Base-by-base conservation (phyloP, 2,888 invertebrate genomes). In the Drosophila limbata region DNA sequence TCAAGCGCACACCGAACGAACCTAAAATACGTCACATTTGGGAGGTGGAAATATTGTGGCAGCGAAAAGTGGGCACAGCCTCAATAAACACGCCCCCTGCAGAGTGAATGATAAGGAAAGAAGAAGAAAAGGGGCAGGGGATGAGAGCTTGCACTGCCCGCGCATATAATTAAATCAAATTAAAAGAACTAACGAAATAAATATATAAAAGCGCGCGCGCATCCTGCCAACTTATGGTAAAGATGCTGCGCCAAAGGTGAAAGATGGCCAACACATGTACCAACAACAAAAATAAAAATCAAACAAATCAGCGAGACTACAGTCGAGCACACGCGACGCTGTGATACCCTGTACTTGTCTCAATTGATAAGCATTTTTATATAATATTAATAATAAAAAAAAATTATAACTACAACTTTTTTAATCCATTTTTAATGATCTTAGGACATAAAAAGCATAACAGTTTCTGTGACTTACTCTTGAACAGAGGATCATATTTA, bases 161-260 rank as follows among this genome's bases (percentile, higher is more conserved):
- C 56, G 79, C 76, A 84, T 87, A 84, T 84, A 84, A 84, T 84
- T 84, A 84, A 84, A 84, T 84, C 85, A 78, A 87, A 84, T 87
- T 87, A 84, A 84, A 82, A 62, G 76, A 72, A 86, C 87, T 71
- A 79, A 86, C 77, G 66, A 76, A 69, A 69, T 53, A 59, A 51
- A 52, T 19, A 25, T 15, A 19, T 17, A 39, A n/a, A 39, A 39
- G 8, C 4, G 57, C 37, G 35, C 25, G 66, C 56, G 61, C 74
- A 77, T 77, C 79, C 64, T 78, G 78, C 56, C 39, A 42, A 37
- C 31, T 48, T 48, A 25, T 25, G 25, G 25, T 25, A 5, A 48
- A 17, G 42, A 11, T 11, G 19, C 11, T 11, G 19, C 42, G 4
- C 42, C 52, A 48, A 53, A 67, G 55, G 56, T 65, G 60, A 56